These are phyloP conservation scores for Neoseiulus cucumeris DNA, from an alignment of 1,140 invertebrate genomes.

Conservation along the genomic window DNA sequence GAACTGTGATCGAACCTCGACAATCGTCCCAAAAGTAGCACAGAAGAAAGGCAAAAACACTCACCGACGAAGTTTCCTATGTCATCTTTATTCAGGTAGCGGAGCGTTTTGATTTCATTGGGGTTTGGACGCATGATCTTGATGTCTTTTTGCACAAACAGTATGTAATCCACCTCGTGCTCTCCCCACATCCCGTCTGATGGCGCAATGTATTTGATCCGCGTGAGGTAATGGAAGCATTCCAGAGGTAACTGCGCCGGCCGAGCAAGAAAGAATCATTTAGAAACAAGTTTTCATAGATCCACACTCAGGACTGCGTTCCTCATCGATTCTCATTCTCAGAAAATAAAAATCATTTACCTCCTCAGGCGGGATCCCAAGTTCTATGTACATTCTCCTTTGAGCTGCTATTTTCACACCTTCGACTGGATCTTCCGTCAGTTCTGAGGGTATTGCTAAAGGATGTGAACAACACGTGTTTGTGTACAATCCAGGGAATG, in stretches of 20 bases:
- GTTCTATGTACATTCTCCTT: conserved; percentile 61
- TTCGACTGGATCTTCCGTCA: conserved; percentile 47
- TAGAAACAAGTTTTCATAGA: not conserved
- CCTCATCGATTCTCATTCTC: no score
- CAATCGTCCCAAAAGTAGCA: no score
- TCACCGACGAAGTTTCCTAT: conserved; percentile 38
- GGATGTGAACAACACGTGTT: conserved; percentile 98
- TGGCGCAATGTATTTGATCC: conserved; percentile 63
- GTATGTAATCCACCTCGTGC: conserved; percentile 86
- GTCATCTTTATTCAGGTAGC: conserved; percentile 47
- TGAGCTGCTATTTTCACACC: conserved; percentile 61
- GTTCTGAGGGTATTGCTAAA: conserved; percentile 51
- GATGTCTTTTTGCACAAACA: conserved; percentile 61
- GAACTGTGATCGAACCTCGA: not conserved
- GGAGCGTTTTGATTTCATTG: conserved; percentile 66
- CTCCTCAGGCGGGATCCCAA: conserved; percentile 42
- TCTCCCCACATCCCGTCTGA: conserved; percentile 62
- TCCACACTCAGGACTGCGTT: not conserved
- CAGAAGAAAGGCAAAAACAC: not conserved
- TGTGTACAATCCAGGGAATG: conserved; percentile 49
- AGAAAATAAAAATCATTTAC: conserved; percentile 14
- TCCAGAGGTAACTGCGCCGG: conserved; percentile 34
- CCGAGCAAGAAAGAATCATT: not conserved
- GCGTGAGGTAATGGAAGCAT: conserved; percentile 58
- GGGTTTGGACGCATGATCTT: conserved; percentile 52